Percentiles rank a stretch among this genome's conserved stretches.
Evolutionary conservation across 2,888 invertebrate genomes (phyloP).

Genomic region (Ommatoiulus sabulosus): DNA sequence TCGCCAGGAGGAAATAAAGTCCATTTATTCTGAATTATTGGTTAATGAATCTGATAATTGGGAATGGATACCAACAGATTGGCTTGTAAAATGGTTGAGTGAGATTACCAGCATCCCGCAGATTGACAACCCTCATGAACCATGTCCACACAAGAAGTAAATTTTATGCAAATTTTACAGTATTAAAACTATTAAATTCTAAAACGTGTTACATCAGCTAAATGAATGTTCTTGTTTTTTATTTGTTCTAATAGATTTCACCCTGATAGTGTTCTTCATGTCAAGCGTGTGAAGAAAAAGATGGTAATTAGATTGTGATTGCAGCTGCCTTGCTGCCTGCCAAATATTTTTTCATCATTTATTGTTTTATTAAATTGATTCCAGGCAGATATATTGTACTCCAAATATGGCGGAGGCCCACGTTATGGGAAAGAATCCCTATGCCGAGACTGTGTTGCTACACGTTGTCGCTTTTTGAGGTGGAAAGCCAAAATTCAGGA

Average conservation of each 20-base stretch:
- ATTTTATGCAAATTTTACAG: not conserved
- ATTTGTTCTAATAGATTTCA: slow-evolving; percentile 66
- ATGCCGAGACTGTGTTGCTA: slow-evolving; percentile 65
- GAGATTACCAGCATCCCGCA: slow-evolving; percentile 66
- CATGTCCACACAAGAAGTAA: slow-evolving; percentile 68
- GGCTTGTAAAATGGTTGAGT: slow-evolving; percentile 72
- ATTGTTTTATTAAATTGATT: slow-evolving; percentile 27
- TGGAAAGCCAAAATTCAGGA: slow-evolving; percentile 64
- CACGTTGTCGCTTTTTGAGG: slow-evolving; percentile 64
- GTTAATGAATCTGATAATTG: slow-evolving; percentile 62
- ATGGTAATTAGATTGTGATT: slow-evolving; percentile 63
- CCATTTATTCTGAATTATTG: slow-evolving; percentile 61
- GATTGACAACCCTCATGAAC: slow-evolving; percentile 69
- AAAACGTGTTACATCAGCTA: not conserved
- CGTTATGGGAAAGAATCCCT: slow-evolving; percentile 65
- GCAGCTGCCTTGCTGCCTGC: not conserved
- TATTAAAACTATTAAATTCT: not conserved
- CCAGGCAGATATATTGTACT: slow-evolving; percentile 69
- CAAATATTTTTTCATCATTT: no score
- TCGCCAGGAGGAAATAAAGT: slow-evolving; percentile 64
- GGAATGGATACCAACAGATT: slow-evolving; percentile 71
- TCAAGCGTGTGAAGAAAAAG: slow-evolving; percentile 68
- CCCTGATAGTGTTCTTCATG: slow-evolving; percentile 68
- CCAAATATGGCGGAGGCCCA: slow-evolving; percentile 69
- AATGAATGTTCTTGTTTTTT: not conserved